These are phyloP conservation scores for Seladonia tumulorum DNA, from an alignment of 2,888 invertebrate genomes.

Conservation along the genomic window DNA sequence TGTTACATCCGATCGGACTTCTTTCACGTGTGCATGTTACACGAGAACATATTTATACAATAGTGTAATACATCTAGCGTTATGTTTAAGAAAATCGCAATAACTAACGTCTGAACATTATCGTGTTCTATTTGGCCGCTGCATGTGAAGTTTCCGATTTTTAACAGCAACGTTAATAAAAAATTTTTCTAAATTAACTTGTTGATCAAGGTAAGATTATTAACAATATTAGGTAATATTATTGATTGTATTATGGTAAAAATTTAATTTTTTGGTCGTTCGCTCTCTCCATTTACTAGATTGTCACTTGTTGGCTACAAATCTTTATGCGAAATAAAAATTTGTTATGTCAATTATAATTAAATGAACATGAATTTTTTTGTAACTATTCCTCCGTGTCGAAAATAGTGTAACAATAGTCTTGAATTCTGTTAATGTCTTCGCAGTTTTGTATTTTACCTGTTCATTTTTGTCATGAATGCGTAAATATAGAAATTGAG, in stretches of 20 bases:
- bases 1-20: slow-evolving; percentile 7
- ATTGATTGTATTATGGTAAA: not conserved
- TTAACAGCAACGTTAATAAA: not conserved
- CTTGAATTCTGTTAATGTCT: too few relatives aligned
- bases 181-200: not conserved
- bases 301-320: not conserved
- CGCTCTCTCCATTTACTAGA: not conserved
- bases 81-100: not conserved
- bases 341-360: too few relatives aligned
- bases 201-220: not conserved
- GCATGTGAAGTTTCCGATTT: not conserved
- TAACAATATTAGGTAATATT: too few relatives aligned
- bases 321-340: not conserved
- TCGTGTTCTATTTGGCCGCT: slow-evolving; percentile 13
- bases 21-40: slow-evolving; percentile 2
- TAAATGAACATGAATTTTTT: too few relatives aligned
- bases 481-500: too few relatives aligned
- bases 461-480: too few relatives aligned
- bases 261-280: not conserved
- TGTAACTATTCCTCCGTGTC: too few relatives aligned
- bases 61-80: slow-evolving; percentile 13
- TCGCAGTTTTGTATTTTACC: not conserved
- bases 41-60: slow-evolving; percentile 1
- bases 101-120: not conserved
- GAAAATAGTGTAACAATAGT: not conserved